Base-by-base conservation (phyloP, 1,140 invertebrate species). In the Calycopis cecrops region DNA sequence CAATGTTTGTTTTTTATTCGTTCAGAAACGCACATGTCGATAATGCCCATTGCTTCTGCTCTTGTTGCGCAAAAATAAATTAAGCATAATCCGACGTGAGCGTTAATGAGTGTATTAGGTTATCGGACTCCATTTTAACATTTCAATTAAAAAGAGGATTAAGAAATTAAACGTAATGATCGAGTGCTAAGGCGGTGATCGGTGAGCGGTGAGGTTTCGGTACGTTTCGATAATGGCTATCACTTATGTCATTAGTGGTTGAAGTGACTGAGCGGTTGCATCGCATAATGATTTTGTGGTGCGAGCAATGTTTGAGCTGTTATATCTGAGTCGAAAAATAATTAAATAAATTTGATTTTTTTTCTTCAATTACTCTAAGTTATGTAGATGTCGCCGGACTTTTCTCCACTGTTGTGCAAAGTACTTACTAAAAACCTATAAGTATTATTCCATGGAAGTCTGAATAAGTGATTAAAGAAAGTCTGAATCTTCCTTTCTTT, bases 131-230 rank as follows among this genome's bases (percentile, higher is more conserved):
- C 57, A 61, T 53, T 64, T 72, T 71, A 76, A 81, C 75, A 76
- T 81, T 79, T 84, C 78, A 84, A 81, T 84, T 79, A 84, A 79
- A 67, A 34, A 16, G 65, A 44, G 60, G 75, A 82, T 82, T 80
- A 81, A 76, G 71, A 73, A 81, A 79, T 84, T 79, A 77, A 79
- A 65, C 65, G 55, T 75, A 79, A 79, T 80, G 73, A 75, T 72
- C 57, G 68, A 56, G 52, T 55, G 63, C 58, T 53, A 50, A 67
- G 65, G 62, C 63, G 66, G 68, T 69, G 75, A 75, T 76, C 71
- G 40, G 9, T 16, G 35, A 6, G 3, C 40, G 21, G 2, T 6
- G 21, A 28, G n/a, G 2, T 28, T 28, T 28, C 21, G 40, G 14
- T 14, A 12, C 38, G 8, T n/a, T 44, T 44, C 40, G 8, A 44